Evolutionary conservation across 2,888 invertebrate species (phyloP).

Genomic region (Mythimna lalbum): DNA sequence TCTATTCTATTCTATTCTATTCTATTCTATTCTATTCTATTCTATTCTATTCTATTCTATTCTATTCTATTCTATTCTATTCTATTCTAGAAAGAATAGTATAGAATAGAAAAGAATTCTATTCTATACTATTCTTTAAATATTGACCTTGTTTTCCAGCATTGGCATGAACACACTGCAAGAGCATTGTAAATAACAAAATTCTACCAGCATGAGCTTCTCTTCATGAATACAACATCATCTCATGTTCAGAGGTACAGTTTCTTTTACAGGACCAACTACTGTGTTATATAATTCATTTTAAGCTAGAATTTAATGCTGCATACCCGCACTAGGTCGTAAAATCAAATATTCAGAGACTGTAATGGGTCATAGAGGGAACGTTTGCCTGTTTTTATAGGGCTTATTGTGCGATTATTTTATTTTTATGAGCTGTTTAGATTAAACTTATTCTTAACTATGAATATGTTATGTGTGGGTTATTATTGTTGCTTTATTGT

Average conservation of each 20-base stretch:
- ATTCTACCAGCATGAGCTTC: slow-evolving; percentile 7
- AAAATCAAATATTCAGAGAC: slow-evolving; percentile 67
- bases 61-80: no score
- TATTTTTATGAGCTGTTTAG: slow-evolving; percentile 26
- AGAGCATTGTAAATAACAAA: slow-evolving; percentile 15
- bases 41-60: no score
- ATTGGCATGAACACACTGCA: not conserved
- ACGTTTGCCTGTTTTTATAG: slow-evolving; percentile 42
- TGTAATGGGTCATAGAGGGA: slow-evolving; percentile 48
- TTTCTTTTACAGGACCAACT: slow-evolving; percentile 23
- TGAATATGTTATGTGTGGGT: not conserved
- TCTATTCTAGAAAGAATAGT: no score
- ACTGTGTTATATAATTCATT: slow-evolving; percentile 64
- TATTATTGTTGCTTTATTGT: not conserved
- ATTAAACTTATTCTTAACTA: slow-evolving; percentile 24
- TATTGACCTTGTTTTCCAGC: no score
- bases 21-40: no score
- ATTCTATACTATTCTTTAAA: no score
- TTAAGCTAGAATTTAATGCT: slow-evolving; percentile 62
- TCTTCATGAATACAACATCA: slow-evolving; percentile 44
- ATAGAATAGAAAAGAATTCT: no score
- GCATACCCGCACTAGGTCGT: slow-evolving; percentile 55
- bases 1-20: no score
- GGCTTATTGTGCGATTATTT: slow-evolving; percentile 11
- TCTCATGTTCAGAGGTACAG: slow-evolving; percentile 26